phyloP scores from a whole-genome alignment of 2,888 invertebrate species.

The Hypsopygia costalis region DNA sequence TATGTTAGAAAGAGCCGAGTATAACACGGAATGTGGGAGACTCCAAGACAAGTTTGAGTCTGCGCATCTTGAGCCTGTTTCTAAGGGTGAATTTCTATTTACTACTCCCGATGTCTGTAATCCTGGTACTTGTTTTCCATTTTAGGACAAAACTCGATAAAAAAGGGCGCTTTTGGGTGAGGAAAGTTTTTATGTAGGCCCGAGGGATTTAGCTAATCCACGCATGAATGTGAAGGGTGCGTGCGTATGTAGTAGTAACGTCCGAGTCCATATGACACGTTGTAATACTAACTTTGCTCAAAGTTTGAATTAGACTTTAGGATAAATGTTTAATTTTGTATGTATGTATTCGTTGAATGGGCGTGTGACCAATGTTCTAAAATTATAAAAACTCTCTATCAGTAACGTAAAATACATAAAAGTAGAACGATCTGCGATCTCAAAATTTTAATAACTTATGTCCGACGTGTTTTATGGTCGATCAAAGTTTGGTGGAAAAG shows the following conservation, averaged over 20 bases:
- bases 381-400: too few relatives aligned
- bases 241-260: constrained; percentile 20
- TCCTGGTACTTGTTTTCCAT: constrained; percentile 79
- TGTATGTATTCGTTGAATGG: too few relatives aligned
- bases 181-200: constrained; percentile 21
- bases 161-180: constrained; percentile 63
- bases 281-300: too few relatives aligned
- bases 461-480: too few relatives aligned
- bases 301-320: too few relatives aligned
- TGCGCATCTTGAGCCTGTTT: constrained; percentile 65
- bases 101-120: constrained; percentile 48
- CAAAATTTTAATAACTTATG: too few relatives aligned
- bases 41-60: constrained; percentile 60
- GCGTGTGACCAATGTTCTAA: too few relatives aligned
- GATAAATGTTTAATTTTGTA: too few relatives aligned
- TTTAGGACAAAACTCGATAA: constrained; percentile 80
- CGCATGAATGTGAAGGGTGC: constrained; percentile 50
- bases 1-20: constrained; percentile 66
- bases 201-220: constrained; percentile 41
- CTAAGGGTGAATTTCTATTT: constrained; percentile 62
- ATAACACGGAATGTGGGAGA: constrained; percentile 42
- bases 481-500: too few relatives aligned
- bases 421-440: too few relatives aligned
- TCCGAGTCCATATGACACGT: too few relatives aligned
- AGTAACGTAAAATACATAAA: too few relatives aligned